phyloP scores from a whole-genome alignment of 2,888 invertebrate species.

The Hedychridium roseum region DNA sequence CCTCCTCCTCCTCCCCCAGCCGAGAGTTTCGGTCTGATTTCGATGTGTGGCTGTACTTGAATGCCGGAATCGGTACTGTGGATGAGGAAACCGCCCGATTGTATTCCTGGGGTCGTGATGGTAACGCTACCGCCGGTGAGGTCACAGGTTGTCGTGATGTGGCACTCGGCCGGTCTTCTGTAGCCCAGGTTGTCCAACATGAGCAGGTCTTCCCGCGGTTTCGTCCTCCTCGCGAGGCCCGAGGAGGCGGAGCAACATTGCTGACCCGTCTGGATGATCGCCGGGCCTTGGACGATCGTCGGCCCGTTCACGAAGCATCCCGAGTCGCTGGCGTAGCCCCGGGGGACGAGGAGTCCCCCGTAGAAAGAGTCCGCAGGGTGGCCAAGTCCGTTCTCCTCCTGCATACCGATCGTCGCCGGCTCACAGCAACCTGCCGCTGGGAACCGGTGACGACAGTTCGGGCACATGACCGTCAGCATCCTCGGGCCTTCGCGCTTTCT shows the following conservation, averaged over 20 bases:
- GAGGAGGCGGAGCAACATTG: background rate
- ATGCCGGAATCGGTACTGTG: conserved; percentile 38
- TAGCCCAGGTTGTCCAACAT: background rate
- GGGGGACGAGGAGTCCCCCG: conserved; percentile 41
- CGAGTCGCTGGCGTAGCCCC: conserved; percentile 38
- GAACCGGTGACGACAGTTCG: conserved; percentile 76
- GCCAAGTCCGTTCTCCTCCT: background rate
- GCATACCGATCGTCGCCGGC: conserved; percentile 17
- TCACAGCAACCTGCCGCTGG: conserved; percentile 57
- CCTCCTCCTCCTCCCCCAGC: conserved; percentile 31
- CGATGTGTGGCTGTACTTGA: conserved; percentile 43
- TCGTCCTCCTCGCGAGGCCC: too few relatives aligned
- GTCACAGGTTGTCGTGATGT: conserved; percentile 46
- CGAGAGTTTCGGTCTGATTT: conserved; percentile 47
- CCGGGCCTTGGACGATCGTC: conserved; percentile 46
- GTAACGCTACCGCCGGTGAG: conserved; percentile 48
- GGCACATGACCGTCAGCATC: conserved; percentile 71
- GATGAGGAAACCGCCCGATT: conserved; percentile 46
- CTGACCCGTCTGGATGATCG: conserved; percentile 37
- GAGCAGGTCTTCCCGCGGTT: background rate
- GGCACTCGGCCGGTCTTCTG: conserved; percentile 25
- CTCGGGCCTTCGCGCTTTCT: conserved; percentile 18
- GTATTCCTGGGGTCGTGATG: conserved; percentile 46
- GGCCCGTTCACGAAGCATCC: conserved; percentile 53
- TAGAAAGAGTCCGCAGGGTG: conserved; percentile 27